A percentile compares a stretch with the other conserved stretches of the same genome.
Evolutionary conservation across 2,888 invertebrate genomes (phyloP).

Genomic region (Coleophora deauratella): DNA sequence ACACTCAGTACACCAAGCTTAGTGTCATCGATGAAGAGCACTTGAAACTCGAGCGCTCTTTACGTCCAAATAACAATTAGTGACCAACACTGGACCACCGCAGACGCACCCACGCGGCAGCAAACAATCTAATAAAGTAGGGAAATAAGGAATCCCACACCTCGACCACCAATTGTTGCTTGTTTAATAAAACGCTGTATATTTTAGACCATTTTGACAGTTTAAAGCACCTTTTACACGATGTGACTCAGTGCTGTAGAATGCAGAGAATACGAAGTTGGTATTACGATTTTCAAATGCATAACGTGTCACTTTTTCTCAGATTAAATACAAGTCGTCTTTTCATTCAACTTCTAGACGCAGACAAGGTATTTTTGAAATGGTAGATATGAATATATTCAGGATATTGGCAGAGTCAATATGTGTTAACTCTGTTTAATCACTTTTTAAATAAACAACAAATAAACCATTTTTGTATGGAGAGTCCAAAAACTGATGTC

Average conservation of each 20-base stretch:
- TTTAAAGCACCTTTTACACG: slow-evolving; percentile 45
- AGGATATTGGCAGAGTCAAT: no score
- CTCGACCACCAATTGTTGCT: slow-evolving; percentile 58
- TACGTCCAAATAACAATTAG: slow-evolving; percentile 1
- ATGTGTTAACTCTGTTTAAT: no score
- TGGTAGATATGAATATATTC: no score
- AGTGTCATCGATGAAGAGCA: background rate
- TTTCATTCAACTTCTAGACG: no score
- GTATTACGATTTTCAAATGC: slow-evolving; percentile 10
- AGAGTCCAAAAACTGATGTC: no score
- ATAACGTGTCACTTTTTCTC: no score
- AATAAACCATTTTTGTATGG: no score
- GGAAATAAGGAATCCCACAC: slow-evolving; percentile 66
- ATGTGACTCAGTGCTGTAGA: no score
- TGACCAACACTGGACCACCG: slow-evolving; percentile 16
- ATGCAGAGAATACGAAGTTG: background rate
- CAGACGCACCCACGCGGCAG: slow-evolving; percentile 38
- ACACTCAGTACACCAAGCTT: no score
- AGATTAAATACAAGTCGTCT: no score
- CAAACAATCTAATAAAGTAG: slow-evolving; percentile 53
- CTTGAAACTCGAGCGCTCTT: background rate
- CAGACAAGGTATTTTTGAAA: no score
- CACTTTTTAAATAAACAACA: no score
- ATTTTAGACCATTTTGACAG: slow-evolving; percentile 73
- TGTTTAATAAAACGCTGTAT: slow-evolving; percentile 68